Evolutionary conservation across 2,797 vertebrate genomes (phyloP).

Genomic region (Bradypus variegatus): DNA sequence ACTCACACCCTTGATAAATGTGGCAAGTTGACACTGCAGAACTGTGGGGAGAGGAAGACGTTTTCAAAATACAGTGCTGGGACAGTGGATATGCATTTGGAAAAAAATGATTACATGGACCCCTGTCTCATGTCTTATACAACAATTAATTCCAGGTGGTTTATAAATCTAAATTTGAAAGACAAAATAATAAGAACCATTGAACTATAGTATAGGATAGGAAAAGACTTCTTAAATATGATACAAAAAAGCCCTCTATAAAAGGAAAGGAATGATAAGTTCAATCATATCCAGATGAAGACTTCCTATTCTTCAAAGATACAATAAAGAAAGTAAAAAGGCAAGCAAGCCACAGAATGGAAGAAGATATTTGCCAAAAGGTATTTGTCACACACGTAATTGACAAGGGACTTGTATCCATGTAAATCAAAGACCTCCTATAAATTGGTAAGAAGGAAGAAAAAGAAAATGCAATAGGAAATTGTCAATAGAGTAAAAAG

Average conservation of each 20-base stretch:
- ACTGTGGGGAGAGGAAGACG: neutral
- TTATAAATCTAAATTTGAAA: conserved; percentile 19
- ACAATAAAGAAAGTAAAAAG: neutral
- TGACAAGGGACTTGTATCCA: neutral
- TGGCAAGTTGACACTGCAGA: neutral
- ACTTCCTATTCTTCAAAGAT: conserved; percentile 33
- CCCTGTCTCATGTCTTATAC: neutral
- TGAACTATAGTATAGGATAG: neutral
- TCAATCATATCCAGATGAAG: conserved; percentile 37
- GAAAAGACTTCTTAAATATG: conserved; percentile 6
- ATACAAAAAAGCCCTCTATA: conserved; percentile 10
- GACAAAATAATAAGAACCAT: conserved; percentile 16
- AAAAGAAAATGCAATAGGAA: neutral
- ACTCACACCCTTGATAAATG: neutral
- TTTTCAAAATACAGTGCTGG: neutral
- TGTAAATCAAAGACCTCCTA: neutral
- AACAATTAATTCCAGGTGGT: neutral
- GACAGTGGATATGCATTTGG: neutral
- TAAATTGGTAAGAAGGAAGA: neutral
- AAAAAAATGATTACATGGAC: neutral
- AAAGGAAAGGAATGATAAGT: conserved; percentile 10
- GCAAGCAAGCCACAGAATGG: neutral
- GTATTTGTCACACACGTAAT: neutral
- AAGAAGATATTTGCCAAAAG: neutral
- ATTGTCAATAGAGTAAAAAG: neutral